Evolutionary conservation across 2,797 vertebrate species (phyloP).

Genomic region (Percopsis omiscomaycus): DNA sequence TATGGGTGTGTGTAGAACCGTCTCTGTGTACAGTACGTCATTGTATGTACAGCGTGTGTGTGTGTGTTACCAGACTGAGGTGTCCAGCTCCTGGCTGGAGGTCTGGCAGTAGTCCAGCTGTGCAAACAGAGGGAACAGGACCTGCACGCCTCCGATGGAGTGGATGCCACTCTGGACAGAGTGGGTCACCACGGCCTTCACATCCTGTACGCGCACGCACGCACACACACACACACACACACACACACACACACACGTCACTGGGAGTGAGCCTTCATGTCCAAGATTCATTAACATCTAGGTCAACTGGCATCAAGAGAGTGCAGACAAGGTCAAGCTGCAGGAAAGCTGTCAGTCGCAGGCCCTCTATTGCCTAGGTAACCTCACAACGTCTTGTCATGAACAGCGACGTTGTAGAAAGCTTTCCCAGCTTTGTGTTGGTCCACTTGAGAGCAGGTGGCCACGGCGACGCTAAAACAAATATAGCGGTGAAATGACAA

Average conservation of each 20-base stretch:
- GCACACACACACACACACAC: not conserved
- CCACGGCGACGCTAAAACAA: too few species aligned
- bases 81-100: conserved; percentile 87
- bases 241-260: not conserved
- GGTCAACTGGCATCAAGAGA: not conserved
- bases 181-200: conserved; percentile 96
- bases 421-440: too few species aligned
- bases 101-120: conserved; percentile 93
- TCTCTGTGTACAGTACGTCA: too few species aligned
- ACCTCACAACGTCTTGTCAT: too few species aligned
- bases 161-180: conserved; percentile 97
- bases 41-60: not conserved
- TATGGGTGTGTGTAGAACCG: not conserved
- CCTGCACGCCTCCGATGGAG: conserved; percentile 96
- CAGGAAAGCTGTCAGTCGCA: too few species aligned
- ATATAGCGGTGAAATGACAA: too few species aligned
- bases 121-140: conserved; percentile 96
- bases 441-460: too few species aligned
- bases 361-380: too few species aligned
- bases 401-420: too few species aligned
- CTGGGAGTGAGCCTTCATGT: not conserved
- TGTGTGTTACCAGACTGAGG: conserved; percentile 87
- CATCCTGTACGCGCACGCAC: conserved; percentile 82
- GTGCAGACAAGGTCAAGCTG: too few species aligned
- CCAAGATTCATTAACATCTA: not conserved